These are phyloP conservation scores for Trachelipus rathkii DNA, from an alignment of 1,140 invertebrate species.

Conservation along the genomic window DNA sequence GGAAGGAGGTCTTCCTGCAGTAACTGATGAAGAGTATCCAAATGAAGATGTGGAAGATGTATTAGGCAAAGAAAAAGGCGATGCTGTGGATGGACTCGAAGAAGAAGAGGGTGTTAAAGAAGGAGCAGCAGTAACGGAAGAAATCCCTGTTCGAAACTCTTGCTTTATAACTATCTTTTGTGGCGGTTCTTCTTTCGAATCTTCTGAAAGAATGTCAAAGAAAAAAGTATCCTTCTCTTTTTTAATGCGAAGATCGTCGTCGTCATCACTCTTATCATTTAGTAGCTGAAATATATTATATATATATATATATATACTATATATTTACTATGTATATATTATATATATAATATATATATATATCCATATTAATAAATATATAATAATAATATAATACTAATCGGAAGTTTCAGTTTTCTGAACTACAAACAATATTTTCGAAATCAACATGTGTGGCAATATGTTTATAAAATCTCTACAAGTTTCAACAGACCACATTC, in stretches of 20 bases:
- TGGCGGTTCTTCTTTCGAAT: not conserved
- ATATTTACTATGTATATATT: too few species aligned
- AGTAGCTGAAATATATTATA: not conserved
- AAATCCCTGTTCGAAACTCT: constrained; percentile 17
- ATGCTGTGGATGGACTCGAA: constrained; percentile 8
- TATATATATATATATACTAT: too few species aligned
- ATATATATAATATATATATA: too few species aligned
- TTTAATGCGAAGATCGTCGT: not conserved
- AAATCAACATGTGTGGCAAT: too few species aligned
- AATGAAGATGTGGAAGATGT: constrained; percentile 14
- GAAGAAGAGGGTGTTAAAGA: constrained; percentile 2
- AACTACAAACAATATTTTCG: too few species aligned
- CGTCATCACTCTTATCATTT: not conserved
- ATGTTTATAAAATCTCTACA: too few species aligned
- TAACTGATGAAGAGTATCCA: not conserved
- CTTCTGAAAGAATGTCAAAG: not conserved
- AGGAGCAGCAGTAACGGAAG: not conserved
- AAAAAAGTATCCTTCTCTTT: not conserved
- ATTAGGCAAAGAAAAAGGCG: constrained; percentile 2
- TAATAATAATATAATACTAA: too few species aligned
- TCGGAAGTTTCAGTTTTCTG: too few species aligned
- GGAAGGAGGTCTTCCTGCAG: not conserved
- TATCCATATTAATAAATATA: too few species aligned
- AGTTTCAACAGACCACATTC: too few species aligned
- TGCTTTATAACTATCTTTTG: constrained; percentile 9